Evolutionary conservation across 2,888 invertebrate genomes (phyloP), one percentile per base, ranked within the genome.

Genomic region (Blomia tropicalis): DNA sequence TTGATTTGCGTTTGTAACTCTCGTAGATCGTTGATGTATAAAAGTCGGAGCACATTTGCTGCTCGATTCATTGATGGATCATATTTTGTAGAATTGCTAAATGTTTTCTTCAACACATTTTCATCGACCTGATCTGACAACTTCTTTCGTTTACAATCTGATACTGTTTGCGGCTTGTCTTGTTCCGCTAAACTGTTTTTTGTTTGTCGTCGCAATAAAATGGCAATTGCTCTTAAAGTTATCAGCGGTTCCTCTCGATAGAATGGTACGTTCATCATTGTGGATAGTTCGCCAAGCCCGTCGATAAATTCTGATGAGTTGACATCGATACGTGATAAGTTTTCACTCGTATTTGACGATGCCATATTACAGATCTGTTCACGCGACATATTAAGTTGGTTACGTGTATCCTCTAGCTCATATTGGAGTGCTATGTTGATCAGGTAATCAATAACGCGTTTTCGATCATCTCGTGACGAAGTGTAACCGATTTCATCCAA

Each of bases 1-100:
- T 98, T 98, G 59, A 95, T 91, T 70, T 81, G 81, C 0, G 91
- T 93, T 74, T 98, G 96, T 58, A 96, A 78, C 66, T 84, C 81
- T 70, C 90, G 77, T 22, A 92, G 76, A 72, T 90, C 86, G 70
- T 85, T 83, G 66, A 92, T 82, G 73, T 88, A 88, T 23, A 91
- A 75, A 43, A 90, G 77, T 47, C 85, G 79, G 61, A 91, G 75
- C 60, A 87, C 81, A 73, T 86, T 85, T 1, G 84, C 83, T 1
- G 85, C 83, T 69, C 81, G 79, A 67, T 83, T 82, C 43, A 85
- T 70, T 11, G 78, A 77, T 2, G 77, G 73, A 71, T 86, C 73
- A 64, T 56, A 56, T 56, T 62, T 41, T 1, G 47, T 54, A 65
- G 51, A 17, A 14, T 41, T 56, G 2, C 53, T 36, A 2, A 60